Evolutionary conservation across 2,888 invertebrate species (phyloP).

Genomic region (Podotricha telesiphe): DNA sequence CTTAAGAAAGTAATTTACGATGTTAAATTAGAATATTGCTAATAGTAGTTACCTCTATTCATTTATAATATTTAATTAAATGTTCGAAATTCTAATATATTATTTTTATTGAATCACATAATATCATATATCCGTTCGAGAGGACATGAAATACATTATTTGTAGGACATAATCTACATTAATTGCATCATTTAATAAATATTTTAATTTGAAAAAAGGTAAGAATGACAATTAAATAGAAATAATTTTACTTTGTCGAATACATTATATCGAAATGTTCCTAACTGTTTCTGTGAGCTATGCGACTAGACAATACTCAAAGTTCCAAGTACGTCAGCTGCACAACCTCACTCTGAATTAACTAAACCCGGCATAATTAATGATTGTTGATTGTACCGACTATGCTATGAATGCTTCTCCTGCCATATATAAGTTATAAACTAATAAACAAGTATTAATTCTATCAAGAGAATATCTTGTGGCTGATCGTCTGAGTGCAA

Average conservation of each 20-base stretch:
- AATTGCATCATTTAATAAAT: conserved; percentile 1
- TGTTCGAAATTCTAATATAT: not conserved
- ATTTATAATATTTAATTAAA: not conserved
- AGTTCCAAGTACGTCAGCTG: too few species aligned
- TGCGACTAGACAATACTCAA: too few species aligned
- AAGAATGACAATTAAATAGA: not conserved
- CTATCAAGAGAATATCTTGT: too few species aligned
- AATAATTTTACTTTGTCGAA: not conserved
- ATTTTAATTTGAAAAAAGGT: not conserved
- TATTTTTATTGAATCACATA: not conserved
- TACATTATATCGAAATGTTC: too few species aligned
- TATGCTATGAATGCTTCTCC: too few species aligned
- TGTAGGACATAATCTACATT: not conserved
- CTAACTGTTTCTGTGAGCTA: too few species aligned
- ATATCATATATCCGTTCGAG: not conserved
- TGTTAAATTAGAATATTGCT: conserved; percentile 20
- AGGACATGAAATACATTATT: not conserved
- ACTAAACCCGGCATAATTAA: too few species aligned
- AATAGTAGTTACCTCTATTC: not conserved
- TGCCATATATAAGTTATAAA: too few species aligned
- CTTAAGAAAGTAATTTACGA: conserved; percentile 30
- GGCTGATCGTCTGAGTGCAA: too few species aligned
- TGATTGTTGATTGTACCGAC: too few species aligned
- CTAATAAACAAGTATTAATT: too few species aligned
- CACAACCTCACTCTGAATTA: too few species aligned